Evolutionary conservation across 2,888 invertebrate genomes (phyloP).

Genomic region (Eupithecia subfuscata): DNA sequence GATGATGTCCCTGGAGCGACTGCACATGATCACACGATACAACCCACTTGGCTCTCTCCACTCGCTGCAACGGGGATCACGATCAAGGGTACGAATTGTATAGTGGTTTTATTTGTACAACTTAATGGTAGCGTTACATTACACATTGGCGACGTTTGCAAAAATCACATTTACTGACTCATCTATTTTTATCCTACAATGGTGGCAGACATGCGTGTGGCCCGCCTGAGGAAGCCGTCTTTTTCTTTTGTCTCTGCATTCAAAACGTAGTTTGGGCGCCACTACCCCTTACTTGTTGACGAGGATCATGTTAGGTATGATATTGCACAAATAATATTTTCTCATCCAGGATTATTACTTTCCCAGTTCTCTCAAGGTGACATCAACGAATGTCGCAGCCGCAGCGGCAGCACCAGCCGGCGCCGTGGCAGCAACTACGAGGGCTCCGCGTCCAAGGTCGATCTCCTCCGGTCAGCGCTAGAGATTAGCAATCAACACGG

Average conservation of each 20-base stretch:
- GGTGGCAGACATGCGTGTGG: too few species aligned
- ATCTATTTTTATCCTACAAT: too few species aligned
- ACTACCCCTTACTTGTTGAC: too few species aligned
- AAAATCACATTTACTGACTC: too few species aligned
- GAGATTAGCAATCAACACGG: conserved; percentile 86
- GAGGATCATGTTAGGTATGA: too few species aligned
- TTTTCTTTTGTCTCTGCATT: too few species aligned
- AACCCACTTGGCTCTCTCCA: conserved; percentile 90
- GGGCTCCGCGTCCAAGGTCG: conserved; percentile 85
- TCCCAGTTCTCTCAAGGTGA: conserved; percentile 81
- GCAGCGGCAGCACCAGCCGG: conserved; percentile 79
- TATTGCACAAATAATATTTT: too few species aligned
- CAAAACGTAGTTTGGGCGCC: too few species aligned
- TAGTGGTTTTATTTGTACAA: too few species aligned
- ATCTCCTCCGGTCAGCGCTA: conserved; percentile 87
- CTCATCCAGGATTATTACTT: background rate
- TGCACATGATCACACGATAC: conserved; percentile 89
- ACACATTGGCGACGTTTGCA: too few species aligned
- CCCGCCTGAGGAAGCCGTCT: too few species aligned
- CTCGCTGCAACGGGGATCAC: conserved; percentile 87
- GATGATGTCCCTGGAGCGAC: conserved; percentile 88
- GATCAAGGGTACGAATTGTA: conserved; percentile 78
- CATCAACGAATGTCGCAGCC: conserved; percentile 79
- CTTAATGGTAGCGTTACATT: too few species aligned
- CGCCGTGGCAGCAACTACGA: conserved; percentile 85